These are phyloP conservation scores for Orthonyx spaldingii DNA, from an alignment of 2,113 vertebrate species.

Conservation along the genomic window DNA sequence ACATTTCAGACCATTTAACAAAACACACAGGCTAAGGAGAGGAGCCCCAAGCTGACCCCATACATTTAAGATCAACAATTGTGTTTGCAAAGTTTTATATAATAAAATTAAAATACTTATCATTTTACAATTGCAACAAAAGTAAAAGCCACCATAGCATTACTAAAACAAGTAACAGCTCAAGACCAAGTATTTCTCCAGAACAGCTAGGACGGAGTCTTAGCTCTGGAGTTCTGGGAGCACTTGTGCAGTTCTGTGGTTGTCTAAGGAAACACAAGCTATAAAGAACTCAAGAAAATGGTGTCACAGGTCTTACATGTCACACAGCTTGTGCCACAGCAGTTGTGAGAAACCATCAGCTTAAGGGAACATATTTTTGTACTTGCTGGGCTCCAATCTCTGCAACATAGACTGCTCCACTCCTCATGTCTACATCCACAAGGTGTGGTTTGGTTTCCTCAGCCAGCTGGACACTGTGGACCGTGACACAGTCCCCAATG, in stretches of 20 bases:
- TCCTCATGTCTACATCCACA: constrained; percentile 82
- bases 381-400: constrained; percentile 93
- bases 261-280: background rate
- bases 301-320: background rate
- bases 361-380: constrained; percentile 83
- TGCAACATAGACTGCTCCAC: constrained; percentile 86
- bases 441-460: constrained; percentile 88
- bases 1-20: background rate
- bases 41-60: background rate
- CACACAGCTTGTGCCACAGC: background rate
- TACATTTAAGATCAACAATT: background rate
- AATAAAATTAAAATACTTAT: background rate
- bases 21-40: background rate
- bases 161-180: background rate
- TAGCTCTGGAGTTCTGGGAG: background rate
- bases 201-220: background rate
- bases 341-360: background rate
- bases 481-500: constrained; percentile 81
- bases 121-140: background rate
- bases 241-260: background rate
- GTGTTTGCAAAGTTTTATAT: background rate
- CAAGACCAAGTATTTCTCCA: background rate
- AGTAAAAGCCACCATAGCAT: background rate
- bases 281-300: background rate
- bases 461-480: constrained; percentile 83